A percentile compares a stretch with the other conserved stretches of the same genome.
Conservation (phyloP, 2,888 invertebrate genomes). For the Drosophila atripex region DNA sequence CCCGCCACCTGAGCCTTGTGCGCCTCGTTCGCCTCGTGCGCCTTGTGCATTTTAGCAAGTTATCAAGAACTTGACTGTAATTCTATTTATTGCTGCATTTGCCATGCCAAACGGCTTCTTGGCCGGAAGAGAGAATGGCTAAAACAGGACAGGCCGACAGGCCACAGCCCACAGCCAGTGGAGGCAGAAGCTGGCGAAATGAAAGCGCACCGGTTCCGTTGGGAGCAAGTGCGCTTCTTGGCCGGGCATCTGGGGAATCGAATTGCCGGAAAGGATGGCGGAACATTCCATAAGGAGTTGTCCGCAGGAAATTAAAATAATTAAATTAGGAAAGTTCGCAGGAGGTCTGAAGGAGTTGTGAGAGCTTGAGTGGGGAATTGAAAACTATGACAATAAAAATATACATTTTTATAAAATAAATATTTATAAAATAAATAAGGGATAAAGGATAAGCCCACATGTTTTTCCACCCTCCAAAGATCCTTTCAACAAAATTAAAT, state of each 20-base stretch:
- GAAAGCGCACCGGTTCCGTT: conserved; percentile 10
- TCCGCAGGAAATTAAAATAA: conserved; percentile 28
- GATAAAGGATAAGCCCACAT: not conserved
- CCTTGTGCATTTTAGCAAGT: conserved; percentile 65
- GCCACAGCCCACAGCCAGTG: not conserved
- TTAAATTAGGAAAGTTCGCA: conserved; percentile 19
- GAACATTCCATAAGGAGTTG: conserved; percentile 12
- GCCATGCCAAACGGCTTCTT: conserved; percentile 50
- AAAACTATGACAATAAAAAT: not conserved
- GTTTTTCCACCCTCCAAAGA: not conserved
- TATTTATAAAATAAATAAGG: not conserved
- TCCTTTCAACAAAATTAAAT: conserved; percentile 3
- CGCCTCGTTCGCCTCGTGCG: conserved; percentile 19
- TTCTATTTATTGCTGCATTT: conserved; percentile 74
- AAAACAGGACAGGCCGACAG: conserved; percentile 25
- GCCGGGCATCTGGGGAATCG: conserved; percentile 36
- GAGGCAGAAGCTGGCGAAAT: conserved; percentile 5
- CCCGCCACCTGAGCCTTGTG: conserved; percentile 27
- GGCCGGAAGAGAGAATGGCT: conserved; percentile 24
- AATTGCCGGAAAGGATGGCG: conserved; percentile 16
- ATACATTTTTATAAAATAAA: not conserved
- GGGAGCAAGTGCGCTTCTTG: conserved; percentile 23
- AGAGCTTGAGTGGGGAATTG: not conserved
- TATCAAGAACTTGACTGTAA: conserved; percentile 75
- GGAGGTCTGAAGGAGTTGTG: conserved; percentile 1